phyloP scores from a whole-genome alignment of 2,888 invertebrate species.

The Callyntrura guangdongensis region DNA sequence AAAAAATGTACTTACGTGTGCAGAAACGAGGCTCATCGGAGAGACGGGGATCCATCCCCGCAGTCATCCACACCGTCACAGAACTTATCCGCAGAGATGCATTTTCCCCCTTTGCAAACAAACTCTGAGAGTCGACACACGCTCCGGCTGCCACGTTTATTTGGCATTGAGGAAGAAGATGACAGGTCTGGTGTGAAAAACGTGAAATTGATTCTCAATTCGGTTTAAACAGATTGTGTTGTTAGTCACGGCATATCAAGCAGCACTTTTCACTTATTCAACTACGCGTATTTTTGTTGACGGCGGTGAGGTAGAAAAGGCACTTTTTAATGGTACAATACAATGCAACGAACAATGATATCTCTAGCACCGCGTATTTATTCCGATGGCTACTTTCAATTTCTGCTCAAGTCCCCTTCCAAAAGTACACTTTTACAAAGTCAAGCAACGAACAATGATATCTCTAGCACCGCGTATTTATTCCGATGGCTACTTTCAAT shows the following conservation, averaged over 20 bases:
- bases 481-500: too few species aligned
- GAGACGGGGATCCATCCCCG: constrained; percentile 88
- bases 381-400: too few species aligned
- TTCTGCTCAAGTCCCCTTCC: too few species aligned
- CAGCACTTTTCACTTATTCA: constrained; percentile 44
- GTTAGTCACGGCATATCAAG: constrained; percentile 32
- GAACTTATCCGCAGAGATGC: constrained; percentile 92
- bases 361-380: too few species aligned
- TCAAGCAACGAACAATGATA: too few species aligned
- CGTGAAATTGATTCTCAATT: constrained; percentile 64
- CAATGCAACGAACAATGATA: too few species aligned
- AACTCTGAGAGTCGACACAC: constrained; percentile 92
- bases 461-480: too few species aligned
- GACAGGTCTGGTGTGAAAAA: constrained; percentile 66
- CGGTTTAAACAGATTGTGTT: constrained; percentile 57
- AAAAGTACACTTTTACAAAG: background rate
- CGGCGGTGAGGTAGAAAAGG: background rate
- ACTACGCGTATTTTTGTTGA: background rate
- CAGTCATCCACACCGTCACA: constrained; percentile 94
- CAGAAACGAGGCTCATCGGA: constrained; percentile 93
- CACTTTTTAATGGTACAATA: background rate
- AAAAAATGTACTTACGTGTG: constrained; percentile 90
- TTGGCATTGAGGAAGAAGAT: constrained; percentile 65
- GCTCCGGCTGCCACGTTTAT: constrained; percentile 79
- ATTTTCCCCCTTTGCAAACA: constrained; percentile 89